Percentiles rank a stretch among this genome's conserved stretches.
phyloP scores from a whole-genome alignment of 2,797 vertebrate genomes.

The Delichon dasypus region DNA sequence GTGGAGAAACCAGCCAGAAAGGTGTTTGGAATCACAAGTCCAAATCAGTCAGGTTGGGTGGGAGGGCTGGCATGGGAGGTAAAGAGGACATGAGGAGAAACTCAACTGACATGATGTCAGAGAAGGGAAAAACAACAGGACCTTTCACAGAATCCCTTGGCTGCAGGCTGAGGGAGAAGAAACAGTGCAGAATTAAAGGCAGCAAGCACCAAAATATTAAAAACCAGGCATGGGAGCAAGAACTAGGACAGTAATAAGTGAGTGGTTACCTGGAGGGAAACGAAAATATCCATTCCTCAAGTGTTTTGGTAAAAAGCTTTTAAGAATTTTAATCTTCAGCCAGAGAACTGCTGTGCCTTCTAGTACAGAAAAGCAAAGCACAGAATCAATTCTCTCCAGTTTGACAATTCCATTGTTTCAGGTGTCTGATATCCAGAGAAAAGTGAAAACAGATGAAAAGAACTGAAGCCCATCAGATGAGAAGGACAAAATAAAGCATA shows the following conservation, averaged over 20 bases:
- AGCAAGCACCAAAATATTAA: not conserved
- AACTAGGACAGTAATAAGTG: not conserved
- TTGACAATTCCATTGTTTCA: not conserved
- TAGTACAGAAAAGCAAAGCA: not conserved
- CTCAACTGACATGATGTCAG: not conserved
- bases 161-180: not conserved
- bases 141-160: not conserved
- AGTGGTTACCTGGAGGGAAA: not conserved
- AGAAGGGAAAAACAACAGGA: not conserved
- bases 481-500: not conserved
- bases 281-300: not conserved
- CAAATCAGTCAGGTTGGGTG: not conserved
- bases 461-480: not conserved
- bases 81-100: not conserved
- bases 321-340: not conserved
- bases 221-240: not conserved
- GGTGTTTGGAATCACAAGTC: not conserved
- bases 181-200: not conserved
- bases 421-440: not conserved
- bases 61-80: not conserved
- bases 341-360: not conserved
- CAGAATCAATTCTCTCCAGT: not conserved
- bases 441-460: not conserved
- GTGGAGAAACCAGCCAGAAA: not conserved
- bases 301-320: not conserved